phyloP scores from a whole-genome alignment of 2,797 vertebrate species.

The Phaenicophaeus curvirostris region DNA sequence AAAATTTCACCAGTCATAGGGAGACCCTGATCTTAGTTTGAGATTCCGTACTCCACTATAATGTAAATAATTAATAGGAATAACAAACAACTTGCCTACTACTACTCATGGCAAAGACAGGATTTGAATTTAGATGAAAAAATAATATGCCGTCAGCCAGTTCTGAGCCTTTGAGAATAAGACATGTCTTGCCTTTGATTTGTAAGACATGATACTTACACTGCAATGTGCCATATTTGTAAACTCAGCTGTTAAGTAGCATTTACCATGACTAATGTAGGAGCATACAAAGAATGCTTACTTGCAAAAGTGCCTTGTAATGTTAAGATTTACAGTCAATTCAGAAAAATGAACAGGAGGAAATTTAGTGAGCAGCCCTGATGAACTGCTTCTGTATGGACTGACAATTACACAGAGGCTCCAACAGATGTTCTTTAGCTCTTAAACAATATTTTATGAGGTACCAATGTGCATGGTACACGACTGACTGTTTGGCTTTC shows the following conservation, averaged over 20 bases:
- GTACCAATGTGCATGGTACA: not conserved
- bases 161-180: not conserved
- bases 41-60: accelerated
- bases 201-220: not conserved
- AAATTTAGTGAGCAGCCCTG: not conserved
- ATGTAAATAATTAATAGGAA: not conserved
- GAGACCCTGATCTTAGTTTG: not conserved
- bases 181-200: not conserved
- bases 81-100: not conserved
- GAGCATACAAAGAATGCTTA: not conserved
- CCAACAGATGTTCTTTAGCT: not conserved
- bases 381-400: not conserved
- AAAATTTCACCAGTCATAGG: not conserved
- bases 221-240: not conserved
- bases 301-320: not conserved
- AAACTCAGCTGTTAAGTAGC: not conserved
- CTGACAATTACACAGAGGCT: not conserved
- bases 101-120: not conserved
- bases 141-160: not conserved
- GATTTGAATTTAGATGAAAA: not conserved
- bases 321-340: not conserved
- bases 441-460: not conserved
- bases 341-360: not conserved
- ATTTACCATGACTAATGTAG: not conserved
- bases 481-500: not conserved